Evolutionary conservation across 2,888 invertebrate genomes (phyloP).

Genomic region (Danaus chrysippus): DNA sequence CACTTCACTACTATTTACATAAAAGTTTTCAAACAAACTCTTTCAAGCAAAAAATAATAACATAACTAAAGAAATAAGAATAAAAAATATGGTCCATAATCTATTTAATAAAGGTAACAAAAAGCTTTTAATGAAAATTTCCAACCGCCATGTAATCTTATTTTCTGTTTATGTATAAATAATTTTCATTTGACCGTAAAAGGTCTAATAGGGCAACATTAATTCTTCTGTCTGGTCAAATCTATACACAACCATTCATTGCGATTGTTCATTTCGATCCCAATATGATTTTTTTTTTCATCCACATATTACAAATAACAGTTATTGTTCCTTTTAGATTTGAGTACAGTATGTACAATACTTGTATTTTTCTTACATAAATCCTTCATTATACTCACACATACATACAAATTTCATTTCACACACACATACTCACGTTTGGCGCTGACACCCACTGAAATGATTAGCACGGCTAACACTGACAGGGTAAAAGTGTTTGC

Average conservation of each 20-base stretch:
- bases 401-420: not conserved
- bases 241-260: too few species aligned
- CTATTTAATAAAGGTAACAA: conserved; percentile 9
- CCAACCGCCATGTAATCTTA: conserved; percentile 10
- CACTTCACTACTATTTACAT: too few species aligned
- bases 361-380: too few species aligned
- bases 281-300: too few species aligned
- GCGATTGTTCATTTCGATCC: too few species aligned
- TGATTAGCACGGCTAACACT: conserved; percentile 51
- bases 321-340: too few species aligned
- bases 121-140: conserved; percentile 14
- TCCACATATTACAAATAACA: too few species aligned
- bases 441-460: conserved; percentile 61
- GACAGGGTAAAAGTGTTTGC: conserved; percentile 52
- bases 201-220: conserved; percentile 34
- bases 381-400: not conserved
- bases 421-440: conserved; percentile 59
- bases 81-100: too few species aligned
- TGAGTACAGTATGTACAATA: too few species aligned
- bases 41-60: too few species aligned
- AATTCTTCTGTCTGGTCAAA: not conserved
- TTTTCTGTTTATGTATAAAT: conserved; percentile 17
- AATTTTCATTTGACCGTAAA: conserved; percentile 33
- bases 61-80: too few species aligned
- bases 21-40: too few species aligned